phyloP scores from a whole-genome alignment of 2,113 vertebrate genomes.

The Collichthys lucidus region DNA sequence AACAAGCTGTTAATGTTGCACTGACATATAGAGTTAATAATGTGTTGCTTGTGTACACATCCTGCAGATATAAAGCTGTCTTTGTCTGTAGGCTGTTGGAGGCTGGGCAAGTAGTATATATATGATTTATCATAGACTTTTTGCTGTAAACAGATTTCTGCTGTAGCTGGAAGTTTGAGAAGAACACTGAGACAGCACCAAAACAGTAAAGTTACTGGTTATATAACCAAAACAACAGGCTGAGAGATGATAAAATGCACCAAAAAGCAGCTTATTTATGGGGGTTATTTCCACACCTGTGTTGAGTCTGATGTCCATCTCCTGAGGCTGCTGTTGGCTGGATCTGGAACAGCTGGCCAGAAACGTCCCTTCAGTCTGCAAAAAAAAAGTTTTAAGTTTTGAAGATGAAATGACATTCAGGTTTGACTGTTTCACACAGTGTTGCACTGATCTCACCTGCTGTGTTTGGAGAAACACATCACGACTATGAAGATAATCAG shows the following conservation, averaged over 20 bases:
- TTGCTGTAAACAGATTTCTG: not conserved
- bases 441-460: constrained; percentile 77
- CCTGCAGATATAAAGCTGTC: not conserved
- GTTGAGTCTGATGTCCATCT: constrained; percentile 86
- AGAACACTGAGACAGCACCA: not conserved
- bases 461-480: constrained; percentile 81
- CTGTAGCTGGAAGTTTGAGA: not conserved
- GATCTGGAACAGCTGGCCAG: constrained; percentile 93
- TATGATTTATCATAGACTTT: not conserved
- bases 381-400: not conserved
- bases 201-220: not conserved
- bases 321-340: constrained; percentile 93
- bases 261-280: too few species aligned
- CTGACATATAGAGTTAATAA: not conserved
- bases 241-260: not conserved
- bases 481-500: constrained; percentile 64
- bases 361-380: constrained; percentile 87
- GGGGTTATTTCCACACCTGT: constrained; percentile 79
- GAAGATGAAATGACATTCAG: not conserved
- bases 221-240: not conserved
- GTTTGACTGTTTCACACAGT: not conserved
- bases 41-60: not conserved
- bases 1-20: too few species aligned
- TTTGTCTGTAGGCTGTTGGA: not conserved
- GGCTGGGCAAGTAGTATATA: not conserved